Percentiles rank a stretch among this genome's conserved stretches.
These are phyloP conservation scores for Triplophysa rosa DNA, from an alignment of 2,113 vertebrate species.

Conservation along the genomic window DNA sequence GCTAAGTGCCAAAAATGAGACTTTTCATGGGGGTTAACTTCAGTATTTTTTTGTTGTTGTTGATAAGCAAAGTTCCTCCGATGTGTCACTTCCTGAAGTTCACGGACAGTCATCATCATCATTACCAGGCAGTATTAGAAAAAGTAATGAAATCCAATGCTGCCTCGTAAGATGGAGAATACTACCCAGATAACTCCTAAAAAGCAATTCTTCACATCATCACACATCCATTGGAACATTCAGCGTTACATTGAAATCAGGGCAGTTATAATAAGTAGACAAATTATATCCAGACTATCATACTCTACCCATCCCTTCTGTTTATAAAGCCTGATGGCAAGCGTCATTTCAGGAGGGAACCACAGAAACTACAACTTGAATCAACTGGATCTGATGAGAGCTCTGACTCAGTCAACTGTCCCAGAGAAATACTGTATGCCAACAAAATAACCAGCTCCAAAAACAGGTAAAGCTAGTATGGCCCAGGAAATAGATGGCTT, in stretches of 20 bases:
- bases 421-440: conserved; percentile 23
- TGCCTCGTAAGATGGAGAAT: conserved; percentile 99
- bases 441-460: conserved; percentile 39
- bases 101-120: conserved; percentile 89
- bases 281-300: neutral
- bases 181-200: conserved; percentile 66
- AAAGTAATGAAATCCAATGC: conserved; percentile 93
- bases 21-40: neutral
- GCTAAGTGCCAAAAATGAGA: conserved; percentile 78
- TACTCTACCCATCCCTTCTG: neutral
- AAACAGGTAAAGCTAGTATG: conserved; percentile 55
- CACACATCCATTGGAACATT: neutral
- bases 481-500: conserved; percentile 44
- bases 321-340: conserved; percentile 17
- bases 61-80: neutral
- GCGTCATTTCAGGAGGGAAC: conserved; percentile 14
- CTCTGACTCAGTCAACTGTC: conserved; percentile 24
- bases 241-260: neutral
- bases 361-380: conserved; percentile 37
- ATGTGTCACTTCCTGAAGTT: conserved; percentile 58
- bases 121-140: conserved; percentile 99
- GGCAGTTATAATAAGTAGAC: too few relatives aligned
- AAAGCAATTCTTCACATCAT: neutral
- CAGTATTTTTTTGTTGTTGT: neutral
- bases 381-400: conserved; percentile 44